phyloP scores from a whole-genome alignment of 2,888 invertebrate species.

The Leptodirus hochenwartii region DNA sequence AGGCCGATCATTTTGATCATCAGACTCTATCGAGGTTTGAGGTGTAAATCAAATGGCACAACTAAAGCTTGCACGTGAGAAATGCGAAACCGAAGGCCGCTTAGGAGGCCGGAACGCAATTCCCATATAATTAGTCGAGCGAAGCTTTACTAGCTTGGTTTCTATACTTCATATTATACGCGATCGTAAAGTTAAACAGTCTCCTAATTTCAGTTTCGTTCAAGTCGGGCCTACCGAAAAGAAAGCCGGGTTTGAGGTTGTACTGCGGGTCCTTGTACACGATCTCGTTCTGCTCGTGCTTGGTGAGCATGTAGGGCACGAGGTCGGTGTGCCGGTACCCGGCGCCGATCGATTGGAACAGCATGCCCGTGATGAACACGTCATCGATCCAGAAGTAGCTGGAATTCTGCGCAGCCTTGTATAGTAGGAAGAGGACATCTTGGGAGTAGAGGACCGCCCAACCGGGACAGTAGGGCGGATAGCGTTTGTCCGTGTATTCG shows the following conservation, averaged over 20 bases:
- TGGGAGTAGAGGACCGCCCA: slow-evolving; percentile 40
- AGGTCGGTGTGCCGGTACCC: too few relatives aligned
- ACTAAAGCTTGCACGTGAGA: too few relatives aligned
- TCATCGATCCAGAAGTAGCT: slow-evolving; percentile 60
- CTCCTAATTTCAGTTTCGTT: slow-evolving; percentile 7
- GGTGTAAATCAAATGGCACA: too few relatives aligned
- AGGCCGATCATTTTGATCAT: too few relatives aligned
- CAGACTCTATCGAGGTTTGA: too few relatives aligned
- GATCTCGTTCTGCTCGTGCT: slow-evolving; percentile 1
- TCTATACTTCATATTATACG: too few relatives aligned
- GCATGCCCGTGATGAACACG: slow-evolving; percentile 46
- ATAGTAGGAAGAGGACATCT: slow-evolving; percentile 33
- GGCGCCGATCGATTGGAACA: slow-evolving; percentile 30
- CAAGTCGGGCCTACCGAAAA: slow-evolving; percentile 11
- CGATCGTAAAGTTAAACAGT: slow-evolving; percentile 9
- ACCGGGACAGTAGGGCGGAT: slow-evolving; percentile 63
- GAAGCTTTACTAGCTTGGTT: too few relatives aligned
- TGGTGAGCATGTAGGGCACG: not conserved
- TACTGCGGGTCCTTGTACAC: slow-evolving; percentile 1
- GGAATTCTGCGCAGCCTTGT: slow-evolving; percentile 33
- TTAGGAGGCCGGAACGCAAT: too few relatives aligned
- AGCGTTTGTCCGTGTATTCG: slow-evolving; percentile 43
- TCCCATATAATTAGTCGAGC: too few relatives aligned
- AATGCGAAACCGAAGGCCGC: too few relatives aligned
- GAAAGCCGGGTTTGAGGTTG: slow-evolving; percentile 10